phyloP scores from a whole-genome alignment of 2,113 vertebrate genomes.

The Myotis davidii region DNA sequence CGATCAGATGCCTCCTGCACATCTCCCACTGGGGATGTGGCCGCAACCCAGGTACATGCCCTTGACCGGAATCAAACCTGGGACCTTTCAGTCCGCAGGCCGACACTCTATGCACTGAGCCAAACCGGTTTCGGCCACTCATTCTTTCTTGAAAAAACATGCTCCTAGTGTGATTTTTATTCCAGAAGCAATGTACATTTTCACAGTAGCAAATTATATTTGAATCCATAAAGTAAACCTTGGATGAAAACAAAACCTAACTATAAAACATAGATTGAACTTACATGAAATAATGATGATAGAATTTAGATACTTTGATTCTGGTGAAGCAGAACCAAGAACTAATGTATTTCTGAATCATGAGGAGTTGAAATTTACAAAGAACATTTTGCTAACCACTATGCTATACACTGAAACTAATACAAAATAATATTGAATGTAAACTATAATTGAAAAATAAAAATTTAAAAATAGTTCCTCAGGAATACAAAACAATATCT shows the following conservation, averaged over 20 bases:
- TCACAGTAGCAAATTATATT: slow-evolving; percentile 20
- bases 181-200: background rate
- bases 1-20: too few species aligned
- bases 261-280: slow-evolving; percentile 26
- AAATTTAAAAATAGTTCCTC: background rate
- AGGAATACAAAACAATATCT: background rate
- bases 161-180: slow-evolving; percentile 17
- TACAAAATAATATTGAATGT: background rate
- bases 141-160: slow-evolving; percentile 23
- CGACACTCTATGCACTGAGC: too few species aligned
- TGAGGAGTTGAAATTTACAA: slow-evolving; percentile 47
- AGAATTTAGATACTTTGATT: slow-evolving; percentile 14
- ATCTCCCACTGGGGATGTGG: too few species aligned
- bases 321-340: slow-evolving; percentile 43
- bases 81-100: too few species aligned
- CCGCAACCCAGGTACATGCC: too few species aligned
- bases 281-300: slow-evolving; percentile 11
- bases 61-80: too few species aligned
- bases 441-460: background rate
- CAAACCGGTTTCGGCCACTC: too few species aligned
- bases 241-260: slow-evolving; percentile 11
- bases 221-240: slow-evolving; percentile 1
- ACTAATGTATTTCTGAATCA: slow-evolving; percentile 30
- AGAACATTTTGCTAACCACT: background rate
- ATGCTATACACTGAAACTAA: background rate